A percentile compares a stretch with the other conserved stretches of the same genome.
phyloP scores from a whole-genome alignment of 2,888 invertebrate genomes.

The Caradrina kadenii region DNA sequence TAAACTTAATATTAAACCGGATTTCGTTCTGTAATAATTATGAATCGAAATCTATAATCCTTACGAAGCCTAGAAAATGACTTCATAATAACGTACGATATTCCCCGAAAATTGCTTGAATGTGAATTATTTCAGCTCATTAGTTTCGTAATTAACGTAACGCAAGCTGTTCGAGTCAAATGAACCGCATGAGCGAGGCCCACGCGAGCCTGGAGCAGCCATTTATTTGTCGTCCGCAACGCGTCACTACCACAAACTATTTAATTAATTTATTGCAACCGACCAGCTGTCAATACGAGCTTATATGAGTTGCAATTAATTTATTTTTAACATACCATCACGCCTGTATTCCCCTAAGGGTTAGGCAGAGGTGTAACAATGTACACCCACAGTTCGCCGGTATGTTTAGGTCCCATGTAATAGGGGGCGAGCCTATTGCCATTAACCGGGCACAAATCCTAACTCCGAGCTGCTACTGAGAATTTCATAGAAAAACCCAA shows the following conservation, averaged over 20 bases:
- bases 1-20: neutral
- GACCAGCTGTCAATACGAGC: neutral
- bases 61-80: neutral
- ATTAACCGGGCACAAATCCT: too few species aligned
- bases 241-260: conserved; percentile 1
- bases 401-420: too few species aligned
- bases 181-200: neutral
- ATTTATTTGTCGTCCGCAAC: conserved; percentile 26
- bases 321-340: too few species aligned
- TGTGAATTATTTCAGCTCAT: conserved; percentile 34
- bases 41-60: neutral
- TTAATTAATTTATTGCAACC: conserved; percentile 17
- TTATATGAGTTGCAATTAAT: conserved; percentile 11
- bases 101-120: conserved; percentile 9
- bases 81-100: neutral
- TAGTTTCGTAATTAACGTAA: conserved; percentile 14
- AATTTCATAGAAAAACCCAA: too few species aligned
- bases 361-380: too few species aligned
- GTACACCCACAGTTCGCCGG: too few species aligned
- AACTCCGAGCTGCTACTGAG: too few species aligned
- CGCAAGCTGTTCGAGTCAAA: conserved; percentile 12
- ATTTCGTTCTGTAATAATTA: neutral
- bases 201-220: neutral
- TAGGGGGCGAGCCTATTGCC: too few species aligned
- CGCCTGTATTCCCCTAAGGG: too few species aligned